Evolutionary conservation across 2,888 invertebrate genomes (phyloP).

Genomic region (Nycteola revayana): DNA sequence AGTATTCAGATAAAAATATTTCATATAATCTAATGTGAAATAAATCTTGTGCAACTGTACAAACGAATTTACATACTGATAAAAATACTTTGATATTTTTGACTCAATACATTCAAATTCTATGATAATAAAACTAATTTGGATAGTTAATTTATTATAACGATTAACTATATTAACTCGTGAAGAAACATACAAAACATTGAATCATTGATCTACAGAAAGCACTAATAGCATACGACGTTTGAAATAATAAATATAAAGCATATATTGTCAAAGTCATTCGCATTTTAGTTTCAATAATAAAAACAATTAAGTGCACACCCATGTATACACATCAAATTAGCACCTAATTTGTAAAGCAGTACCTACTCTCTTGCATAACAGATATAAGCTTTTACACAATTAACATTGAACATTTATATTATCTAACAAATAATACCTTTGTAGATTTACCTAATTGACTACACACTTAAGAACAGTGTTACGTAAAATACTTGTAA

Average conservation of each 20-base stretch:
- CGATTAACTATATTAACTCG: constrained; percentile 20
- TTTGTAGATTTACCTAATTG: constrained; percentile 36
- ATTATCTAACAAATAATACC: constrained; percentile 50
- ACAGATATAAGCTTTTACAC: constrained; percentile 58
- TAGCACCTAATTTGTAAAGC: constrained; percentile 79
- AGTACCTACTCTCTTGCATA: constrained; percentile 55
- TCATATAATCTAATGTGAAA: constrained; percentile 53
- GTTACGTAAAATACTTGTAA: constrained; percentile 28
- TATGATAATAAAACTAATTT: constrained; percentile 30
- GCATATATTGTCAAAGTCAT: constrained; percentile 76
- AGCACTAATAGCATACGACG: constrained; percentile 34
- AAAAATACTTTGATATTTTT: constrained; percentile 39
- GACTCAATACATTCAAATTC: constrained; percentile 38
- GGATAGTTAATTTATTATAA: constrained; percentile 18
- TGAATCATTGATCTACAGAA: constrained; percentile 28
- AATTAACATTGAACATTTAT: constrained; percentile 64
- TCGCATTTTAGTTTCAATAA: constrained; percentile 59
- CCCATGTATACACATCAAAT: constrained; percentile 58
- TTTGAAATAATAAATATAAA: constrained; percentile 42
- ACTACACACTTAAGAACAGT: constrained; percentile 45
- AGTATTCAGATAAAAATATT: constrained; percentile 55
- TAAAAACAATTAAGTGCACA: constrained; percentile 65
- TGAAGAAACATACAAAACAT: constrained; percentile 20
- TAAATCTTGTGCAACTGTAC: constrained; percentile 65
- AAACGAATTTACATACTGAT: constrained; percentile 56